Conservation (phyloP, 2,888 invertebrate genomes). For the Herminia tarsipennalis region DNA sequence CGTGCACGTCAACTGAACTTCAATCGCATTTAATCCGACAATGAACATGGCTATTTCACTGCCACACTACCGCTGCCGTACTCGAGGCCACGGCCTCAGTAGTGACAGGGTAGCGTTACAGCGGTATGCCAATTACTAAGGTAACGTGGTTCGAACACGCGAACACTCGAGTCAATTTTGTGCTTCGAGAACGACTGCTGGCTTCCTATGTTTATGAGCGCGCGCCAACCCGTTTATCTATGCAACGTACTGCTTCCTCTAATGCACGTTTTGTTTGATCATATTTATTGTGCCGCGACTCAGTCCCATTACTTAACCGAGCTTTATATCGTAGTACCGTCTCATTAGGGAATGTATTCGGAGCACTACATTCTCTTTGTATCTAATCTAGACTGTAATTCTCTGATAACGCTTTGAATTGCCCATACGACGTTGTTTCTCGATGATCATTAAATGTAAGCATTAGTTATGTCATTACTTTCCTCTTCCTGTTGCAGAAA, state of each 20-base stretch:
- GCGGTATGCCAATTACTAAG: slow-evolving; percentile 75
- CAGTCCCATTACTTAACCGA: slow-evolving; percentile 67
- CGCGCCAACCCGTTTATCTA: slow-evolving; percentile 68
- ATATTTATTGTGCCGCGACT: slow-evolving; percentile 72
- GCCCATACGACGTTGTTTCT: slow-evolving; percentile 38
- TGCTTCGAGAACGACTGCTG: slow-evolving; percentile 62
- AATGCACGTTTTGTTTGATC: slow-evolving; percentile 75
- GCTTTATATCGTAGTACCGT: slow-evolving; percentile 61
- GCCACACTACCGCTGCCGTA: slow-evolving; percentile 15
- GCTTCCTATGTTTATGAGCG: slow-evolving; percentile 70
- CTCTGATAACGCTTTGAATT: slow-evolving; percentile 55
- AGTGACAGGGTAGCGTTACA: slow-evolving; percentile 47
- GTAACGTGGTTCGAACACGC: slow-evolving; percentile 74
- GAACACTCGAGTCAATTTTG: slow-evolving; percentile 68
- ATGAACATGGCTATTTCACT: slow-evolving; percentile 32
- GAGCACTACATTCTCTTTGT: slow-evolving; percentile 58
- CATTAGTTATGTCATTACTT: slow-evolving; percentile 43
- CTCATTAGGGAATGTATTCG: slow-evolving; percentile 74
- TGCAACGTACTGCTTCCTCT: slow-evolving; percentile 77
- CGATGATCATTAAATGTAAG: slow-evolving; percentile 48
- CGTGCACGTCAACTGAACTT: slow-evolving; percentile 16
- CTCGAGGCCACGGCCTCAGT: slow-evolving; percentile 26
- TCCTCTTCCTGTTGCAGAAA: slow-evolving; percentile 26
- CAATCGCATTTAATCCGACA: slow-evolving; percentile 30
- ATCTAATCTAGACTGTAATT: slow-evolving; percentile 55